These are phyloP conservation scores for Cyprinella venusta DNA, from an alignment of 2,797 vertebrate genomes.

Conservation along the genomic window DNA sequence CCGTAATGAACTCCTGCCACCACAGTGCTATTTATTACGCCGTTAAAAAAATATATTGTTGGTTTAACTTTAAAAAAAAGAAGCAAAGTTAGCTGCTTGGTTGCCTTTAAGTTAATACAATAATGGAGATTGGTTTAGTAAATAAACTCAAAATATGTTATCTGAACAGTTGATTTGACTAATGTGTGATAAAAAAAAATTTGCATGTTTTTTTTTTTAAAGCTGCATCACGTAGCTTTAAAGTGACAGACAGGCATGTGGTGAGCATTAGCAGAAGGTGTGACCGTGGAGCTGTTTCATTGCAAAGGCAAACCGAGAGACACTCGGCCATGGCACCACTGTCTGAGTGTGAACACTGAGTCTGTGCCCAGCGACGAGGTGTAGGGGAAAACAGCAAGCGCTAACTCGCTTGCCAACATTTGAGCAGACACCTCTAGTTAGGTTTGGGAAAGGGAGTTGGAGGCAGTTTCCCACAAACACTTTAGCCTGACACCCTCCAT, in stretches of 20 bases:
- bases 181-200: too few relatives aligned
- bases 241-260: conserved; percentile 61
- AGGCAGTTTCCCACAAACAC: conserved; percentile 63
- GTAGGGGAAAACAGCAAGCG: conserved; percentile 49
- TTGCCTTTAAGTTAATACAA: too few relatives aligned
- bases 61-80: too few relatives aligned
- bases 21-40: background rate
- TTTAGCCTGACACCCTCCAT: conserved; percentile 57
- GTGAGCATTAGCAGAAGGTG: conserved; percentile 66
- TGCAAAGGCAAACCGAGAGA: conserved; percentile 51
- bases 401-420: conserved; percentile 49
- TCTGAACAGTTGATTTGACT: too few relatives aligned
- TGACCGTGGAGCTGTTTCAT: conserved; percentile 57
- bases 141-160: too few relatives aligned
- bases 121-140: too few relatives aligned
- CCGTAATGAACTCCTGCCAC: background rate
- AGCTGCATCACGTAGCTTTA: conserved; percentile 48
- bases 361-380: conserved; percentile 54
- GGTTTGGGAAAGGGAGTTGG: conserved; percentile 49
- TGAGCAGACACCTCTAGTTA: conserved; percentile 59
- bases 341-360: conserved; percentile 48
- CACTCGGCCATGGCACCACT: conserved; percentile 62
- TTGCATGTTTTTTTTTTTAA: background rate
- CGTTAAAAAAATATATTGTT: too few relatives aligned
- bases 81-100: too few relatives aligned